Evolutionary conservation across 1,140 invertebrate species (phyloP).

Genomic region (Trichoplusia ni): DNA sequence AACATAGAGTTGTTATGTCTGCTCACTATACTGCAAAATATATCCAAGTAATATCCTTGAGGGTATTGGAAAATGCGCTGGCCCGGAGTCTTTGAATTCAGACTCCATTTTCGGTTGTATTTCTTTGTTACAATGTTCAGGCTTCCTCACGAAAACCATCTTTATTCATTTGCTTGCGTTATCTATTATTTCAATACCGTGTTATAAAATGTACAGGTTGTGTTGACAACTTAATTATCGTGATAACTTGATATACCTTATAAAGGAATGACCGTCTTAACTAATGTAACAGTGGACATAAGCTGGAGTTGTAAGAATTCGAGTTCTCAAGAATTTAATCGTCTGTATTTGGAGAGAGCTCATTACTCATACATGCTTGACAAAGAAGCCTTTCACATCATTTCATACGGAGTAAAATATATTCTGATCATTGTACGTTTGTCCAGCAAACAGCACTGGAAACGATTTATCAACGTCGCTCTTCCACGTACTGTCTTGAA

Average conservation of each 20-base stretch:
- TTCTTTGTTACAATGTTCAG: constrained; percentile 4
- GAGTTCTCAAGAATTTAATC: constrained; percentile 12
- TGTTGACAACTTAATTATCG: constrained; percentile 2
- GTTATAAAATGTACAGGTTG: neutral
- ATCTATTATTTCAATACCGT: neutral
- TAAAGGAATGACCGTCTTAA: neutral
- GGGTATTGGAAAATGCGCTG: constrained; percentile 1
- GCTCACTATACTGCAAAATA: neutral
- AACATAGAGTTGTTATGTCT: constrained; percentile 5
- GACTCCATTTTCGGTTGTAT: neutral
- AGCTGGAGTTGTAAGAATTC: neutral
- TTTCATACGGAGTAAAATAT: constrained; percentile 21
- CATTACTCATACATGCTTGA: constrained; percentile 26
- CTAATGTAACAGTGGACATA: neutral
- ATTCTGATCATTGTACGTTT: constrained; percentile 14
- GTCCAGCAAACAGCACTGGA: constrained; percentile 1
- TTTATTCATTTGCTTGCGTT: neutral
- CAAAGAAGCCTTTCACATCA: constrained; percentile 25
- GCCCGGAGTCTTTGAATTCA: neutral
- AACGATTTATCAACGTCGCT: constrained; percentile 28
- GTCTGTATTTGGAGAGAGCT: constrained; percentile 23
- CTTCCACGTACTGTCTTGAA: constrained; percentile 20
- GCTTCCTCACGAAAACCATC: neutral
- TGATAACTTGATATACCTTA: neutral
- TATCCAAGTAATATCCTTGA: too few relatives aligned